Evolutionary conservation across 2,113 vertebrate species (phyloP), one percentile per base, ranked within the genome.

Genomic region (Telmatochromis bifrenatus): DNA sequence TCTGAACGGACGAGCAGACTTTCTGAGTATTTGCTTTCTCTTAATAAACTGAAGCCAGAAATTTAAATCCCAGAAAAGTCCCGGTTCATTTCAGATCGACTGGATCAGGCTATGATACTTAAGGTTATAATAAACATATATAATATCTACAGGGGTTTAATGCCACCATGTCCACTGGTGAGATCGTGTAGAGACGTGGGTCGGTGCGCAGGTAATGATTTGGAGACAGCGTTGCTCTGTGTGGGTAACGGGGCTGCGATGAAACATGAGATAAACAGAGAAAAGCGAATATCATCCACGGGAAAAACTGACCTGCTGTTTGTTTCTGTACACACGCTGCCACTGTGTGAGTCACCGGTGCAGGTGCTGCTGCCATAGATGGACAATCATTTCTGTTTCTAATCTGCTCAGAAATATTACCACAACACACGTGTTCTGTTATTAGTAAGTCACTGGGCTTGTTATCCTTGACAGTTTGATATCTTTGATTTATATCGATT

Each of bases 281-380:
- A 85, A 58, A 33, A 33, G 28, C 42, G 2, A 54, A 49, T 33
- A 11, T 49, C 2, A 37, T 31, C 65, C 37, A 21, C 17, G 54
- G 10, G 35, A 17, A 45, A 82, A 54, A 47, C 65, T n/a, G 73
- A 60, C 26, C 2, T 7, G 19, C 75, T 86, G 87, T 7, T 6
- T 49, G 14, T 33, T 4, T 56, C 7, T 73, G 21, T 9, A 23
- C 9, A 83, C 37, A 7, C 42, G 5, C 9, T 6, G 2, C 23
- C 23, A 60, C 79, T 79, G 42, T 83, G 83, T 87, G 89, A 90
- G 70, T 91, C 86, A 91, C 70, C 82, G 1, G 17, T 55, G 58
- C 68, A 23, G 68, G 47, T 35, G 82, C 12, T 81, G 65, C 53
- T 37, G 54, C 49, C 53, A 28, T 17, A 5, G 23, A 28, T 26